Percentiles rank a stretch among this genome's conserved stretches.
These are phyloP conservation scores for Amphimallon solstitiale DNA, from an alignment of 2,888 invertebrate genomes.

Conservation along the genomic window DNA sequence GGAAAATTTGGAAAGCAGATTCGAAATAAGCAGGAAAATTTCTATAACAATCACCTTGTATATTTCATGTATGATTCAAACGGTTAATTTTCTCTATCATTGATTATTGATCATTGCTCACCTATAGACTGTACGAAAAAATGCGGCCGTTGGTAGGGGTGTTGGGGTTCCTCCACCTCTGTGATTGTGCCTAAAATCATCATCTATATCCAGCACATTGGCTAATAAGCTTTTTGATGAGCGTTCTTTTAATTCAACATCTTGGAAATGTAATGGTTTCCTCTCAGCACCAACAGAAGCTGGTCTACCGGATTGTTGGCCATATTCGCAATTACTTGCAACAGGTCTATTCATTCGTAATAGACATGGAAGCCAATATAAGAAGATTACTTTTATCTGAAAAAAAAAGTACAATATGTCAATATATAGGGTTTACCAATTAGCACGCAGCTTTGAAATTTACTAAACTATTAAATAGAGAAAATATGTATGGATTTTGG, in stretches of 20 bases:
- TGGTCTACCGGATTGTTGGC: constrained; percentile 63
- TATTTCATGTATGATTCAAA: too few species aligned
- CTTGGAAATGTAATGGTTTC: constrained; percentile 61
- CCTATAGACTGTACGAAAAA: constrained; percentile 82
- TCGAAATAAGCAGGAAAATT: too few species aligned
- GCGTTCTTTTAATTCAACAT: constrained; percentile 65
- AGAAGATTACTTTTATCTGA: constrained; percentile 90
- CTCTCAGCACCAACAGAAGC: constrained; percentile 61
- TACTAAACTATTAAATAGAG: too few species aligned
- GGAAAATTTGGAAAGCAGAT: too few species aligned
- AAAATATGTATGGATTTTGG: too few species aligned
- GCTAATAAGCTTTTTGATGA: constrained; percentile 95
- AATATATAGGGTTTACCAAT: too few species aligned
- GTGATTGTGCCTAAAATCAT: constrained; percentile 89
- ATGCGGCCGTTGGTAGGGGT: constrained; percentile 69
- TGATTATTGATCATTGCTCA: constrained; percentile 61
- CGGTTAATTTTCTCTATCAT: too few species aligned
- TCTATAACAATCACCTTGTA: too few species aligned
- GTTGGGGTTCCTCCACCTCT: constrained; percentile 68
- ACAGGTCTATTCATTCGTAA: constrained; percentile 89
- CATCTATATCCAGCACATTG: constrained; percentile 97
- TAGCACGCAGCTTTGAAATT: too few species aligned
- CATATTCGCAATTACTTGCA: constrained; percentile 41
- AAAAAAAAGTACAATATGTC: constrained; percentile 50
- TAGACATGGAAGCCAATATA: constrained; percentile 97